These are phyloP conservation scores for Pangasius sanitwongsei DNA, from an alignment of 2,797 vertebrate genomes.

Conservation along the genomic window DNA sequence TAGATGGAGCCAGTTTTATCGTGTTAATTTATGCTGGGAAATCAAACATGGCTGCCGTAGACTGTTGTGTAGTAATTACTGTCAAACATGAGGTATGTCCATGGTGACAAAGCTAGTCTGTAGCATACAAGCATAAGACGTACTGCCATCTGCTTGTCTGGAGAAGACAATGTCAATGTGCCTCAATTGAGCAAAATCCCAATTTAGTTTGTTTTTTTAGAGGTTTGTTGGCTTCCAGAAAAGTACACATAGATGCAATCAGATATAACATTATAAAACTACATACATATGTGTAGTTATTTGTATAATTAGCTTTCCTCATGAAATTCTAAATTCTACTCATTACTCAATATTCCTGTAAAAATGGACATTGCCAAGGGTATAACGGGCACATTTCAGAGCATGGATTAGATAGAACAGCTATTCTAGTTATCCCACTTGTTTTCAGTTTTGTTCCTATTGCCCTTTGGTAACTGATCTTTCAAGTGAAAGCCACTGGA, in stretches of 20 bases:
- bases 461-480: background rate
- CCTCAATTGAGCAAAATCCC: background rate
- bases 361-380: background rate
- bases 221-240: background rate
- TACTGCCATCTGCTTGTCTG: constrained; percentile 44
- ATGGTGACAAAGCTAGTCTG: constrained; percentile 46
- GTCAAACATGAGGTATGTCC: constrained; percentile 42
- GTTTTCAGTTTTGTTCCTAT: background rate
- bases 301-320: background rate
- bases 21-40: constrained; percentile 36
- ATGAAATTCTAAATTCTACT: background rate
- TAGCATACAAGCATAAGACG: constrained; percentile 36
- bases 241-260: background rate
- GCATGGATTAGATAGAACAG: background rate
- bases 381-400: background rate
- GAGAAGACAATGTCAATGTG: constrained; percentile 30
- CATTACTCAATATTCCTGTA: background rate
- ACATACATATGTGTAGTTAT: background rate
- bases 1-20: constrained; percentile 36
- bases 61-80: constrained; percentile 44
- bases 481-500: background rate
- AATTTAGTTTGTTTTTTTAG: background rate
- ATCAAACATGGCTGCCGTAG: constrained; percentile 52
- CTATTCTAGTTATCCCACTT: background rate
- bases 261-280: background rate